phyloP scores from a whole-genome alignment of 2,888 invertebrate species.

The Mystacides longicornis region DNA sequence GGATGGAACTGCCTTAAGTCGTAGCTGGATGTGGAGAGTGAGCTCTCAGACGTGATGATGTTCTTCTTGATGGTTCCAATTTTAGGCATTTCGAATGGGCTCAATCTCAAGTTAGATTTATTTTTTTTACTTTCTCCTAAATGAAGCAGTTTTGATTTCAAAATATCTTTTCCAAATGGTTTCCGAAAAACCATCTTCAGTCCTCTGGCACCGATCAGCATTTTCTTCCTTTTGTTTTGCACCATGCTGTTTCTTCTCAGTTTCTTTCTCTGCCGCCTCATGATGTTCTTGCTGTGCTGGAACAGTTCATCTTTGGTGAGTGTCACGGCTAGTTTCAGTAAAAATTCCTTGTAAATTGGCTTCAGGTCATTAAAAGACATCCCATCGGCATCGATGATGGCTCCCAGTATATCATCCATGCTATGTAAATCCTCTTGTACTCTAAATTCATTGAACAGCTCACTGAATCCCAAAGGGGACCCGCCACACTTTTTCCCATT shows the following conservation, averaged over 20 bases:
- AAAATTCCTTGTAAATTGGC: slow-evolving; percentile 84
- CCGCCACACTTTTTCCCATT: slow-evolving; percentile 62
- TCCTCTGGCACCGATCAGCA: slow-evolving; percentile 53
- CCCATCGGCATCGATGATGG: slow-evolving; percentile 84
- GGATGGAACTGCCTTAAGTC: slow-evolving; percentile 55
- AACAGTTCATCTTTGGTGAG: slow-evolving; percentile 88
- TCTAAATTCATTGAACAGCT: slow-evolving; percentile 79
- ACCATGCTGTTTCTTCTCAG: slow-evolving; percentile 50
- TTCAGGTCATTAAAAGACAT: slow-evolving; percentile 91
- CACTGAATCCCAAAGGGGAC: slow-evolving; percentile 78
- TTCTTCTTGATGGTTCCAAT: slow-evolving; percentile 25
- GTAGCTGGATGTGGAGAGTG: slow-evolving; percentile 55
- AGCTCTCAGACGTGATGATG: slow-evolving; percentile 46
- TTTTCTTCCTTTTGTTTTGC: slow-evolving; percentile 52
- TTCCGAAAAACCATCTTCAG: slow-evolving; percentile 58
- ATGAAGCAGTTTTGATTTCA: slow-evolving; percentile 21
- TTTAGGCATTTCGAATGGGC: slow-evolving; percentile 33
- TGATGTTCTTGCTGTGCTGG: slow-evolving; percentile 81
- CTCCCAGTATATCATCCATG: slow-evolving; percentile 79
- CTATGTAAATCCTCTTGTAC: slow-evolving; percentile 83
- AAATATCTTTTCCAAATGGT: slow-evolving; percentile 44
- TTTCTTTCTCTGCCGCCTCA: slow-evolving; percentile 76
- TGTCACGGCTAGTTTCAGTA: slow-evolving; percentile 79
- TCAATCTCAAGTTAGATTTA: slow-evolving; percentile 29
- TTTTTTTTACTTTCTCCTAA: slow-evolving; percentile 35